Evolutionary conservation across 2,888 invertebrate species (phyloP).

Genomic region (Hemicrepidius hirtus): DNA sequence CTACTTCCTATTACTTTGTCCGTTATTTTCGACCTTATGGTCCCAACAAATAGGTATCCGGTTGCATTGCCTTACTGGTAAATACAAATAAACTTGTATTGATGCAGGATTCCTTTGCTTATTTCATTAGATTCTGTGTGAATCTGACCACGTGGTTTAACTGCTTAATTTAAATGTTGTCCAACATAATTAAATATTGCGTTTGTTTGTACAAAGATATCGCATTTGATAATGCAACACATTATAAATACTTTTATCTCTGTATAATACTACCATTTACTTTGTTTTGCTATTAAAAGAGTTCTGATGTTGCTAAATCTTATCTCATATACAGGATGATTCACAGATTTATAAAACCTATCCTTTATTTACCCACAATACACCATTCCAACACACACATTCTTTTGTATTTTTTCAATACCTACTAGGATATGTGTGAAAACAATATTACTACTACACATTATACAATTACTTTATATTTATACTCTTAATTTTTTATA

Average conservation of each 20-base stretch:
- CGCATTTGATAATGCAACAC: conserved; percentile 33
- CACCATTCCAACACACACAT: too few relatives aligned
- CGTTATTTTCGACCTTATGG: conserved; percentile 61
- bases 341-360: too few relatives aligned
- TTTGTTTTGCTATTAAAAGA: neutral
- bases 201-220: conserved; percentile 42
- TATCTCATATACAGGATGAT: neutral
- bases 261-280: conserved; percentile 8
- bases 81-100: conserved; percentile 64
- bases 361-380: too few relatives aligned
- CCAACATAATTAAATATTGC: conserved; percentile 35
- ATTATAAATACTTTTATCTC: conserved; percentile 20
- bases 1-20: conserved; percentile 49
- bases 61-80: conserved; percentile 61
- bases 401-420: too few relatives aligned
- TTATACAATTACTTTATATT: too few relatives aligned
- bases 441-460: too few relatives aligned
- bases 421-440: too few relatives aligned
- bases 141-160: conserved; percentile 52
- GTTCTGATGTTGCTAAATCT: neutral
- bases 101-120: conserved; percentile 58
- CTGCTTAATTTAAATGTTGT: conserved; percentile 40
- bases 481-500: too few relatives aligned
- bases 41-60: conserved; percentile 57
- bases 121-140: conserved; percentile 55